A percentile compares a stretch with the other conserved stretches of the same genome.
phyloP scores from a whole-genome alignment of 2,113 vertebrate genomes.

The Hippocampus comes region DNA sequence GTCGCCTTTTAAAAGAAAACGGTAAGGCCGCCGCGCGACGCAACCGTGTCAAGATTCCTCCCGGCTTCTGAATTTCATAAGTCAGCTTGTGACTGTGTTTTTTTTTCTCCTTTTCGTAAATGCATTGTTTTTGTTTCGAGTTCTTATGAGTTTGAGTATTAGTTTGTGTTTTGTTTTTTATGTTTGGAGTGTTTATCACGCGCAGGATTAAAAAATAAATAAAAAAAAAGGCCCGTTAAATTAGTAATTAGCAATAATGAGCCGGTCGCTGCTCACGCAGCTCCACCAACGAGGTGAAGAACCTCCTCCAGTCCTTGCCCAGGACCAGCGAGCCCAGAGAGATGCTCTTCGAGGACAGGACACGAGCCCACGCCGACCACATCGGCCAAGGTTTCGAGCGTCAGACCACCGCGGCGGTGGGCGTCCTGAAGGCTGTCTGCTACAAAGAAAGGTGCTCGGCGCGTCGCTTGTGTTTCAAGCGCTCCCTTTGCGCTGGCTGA shows the following conservation, averaged over 20 bases:
- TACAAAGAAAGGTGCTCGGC: slow-evolving; percentile 84
- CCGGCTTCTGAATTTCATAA: background rate
- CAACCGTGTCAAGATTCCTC: slow-evolving; percentile 2
- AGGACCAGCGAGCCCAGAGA: slow-evolving; percentile 95
- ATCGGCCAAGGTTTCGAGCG: slow-evolving; percentile 98
- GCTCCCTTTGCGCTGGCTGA: slow-evolving; percentile 6
- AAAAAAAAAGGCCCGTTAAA: no score
- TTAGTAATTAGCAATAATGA: no score
- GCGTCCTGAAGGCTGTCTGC: slow-evolving; percentile 94
- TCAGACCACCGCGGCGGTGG: slow-evolving; percentile 95
- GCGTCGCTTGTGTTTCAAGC: background rate
- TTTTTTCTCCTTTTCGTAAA: no score
- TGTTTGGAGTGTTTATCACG: no score
- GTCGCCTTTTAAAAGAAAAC: slow-evolving; percentile 69
- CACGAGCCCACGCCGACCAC: slow-evolving; percentile 94
- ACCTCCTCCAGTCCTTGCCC: slow-evolving; percentile 94
- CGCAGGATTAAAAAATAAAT: no score
- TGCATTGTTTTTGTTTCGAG: no score
- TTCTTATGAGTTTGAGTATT: no score
- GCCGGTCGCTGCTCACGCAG: slow-evolving; percentile 55
- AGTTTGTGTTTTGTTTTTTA: no score
- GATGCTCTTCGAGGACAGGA: slow-evolving; percentile 98
- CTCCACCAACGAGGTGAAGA: slow-evolving; percentile 99
- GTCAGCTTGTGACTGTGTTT: background rate
- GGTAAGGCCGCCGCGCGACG: slow-evolving; percentile 35